Evolutionary conservation across 2,797 vertebrate species (phyloP), one percentile per base, ranked within the genome.

Genomic region (Thaleichthys pacificus): DNA sequence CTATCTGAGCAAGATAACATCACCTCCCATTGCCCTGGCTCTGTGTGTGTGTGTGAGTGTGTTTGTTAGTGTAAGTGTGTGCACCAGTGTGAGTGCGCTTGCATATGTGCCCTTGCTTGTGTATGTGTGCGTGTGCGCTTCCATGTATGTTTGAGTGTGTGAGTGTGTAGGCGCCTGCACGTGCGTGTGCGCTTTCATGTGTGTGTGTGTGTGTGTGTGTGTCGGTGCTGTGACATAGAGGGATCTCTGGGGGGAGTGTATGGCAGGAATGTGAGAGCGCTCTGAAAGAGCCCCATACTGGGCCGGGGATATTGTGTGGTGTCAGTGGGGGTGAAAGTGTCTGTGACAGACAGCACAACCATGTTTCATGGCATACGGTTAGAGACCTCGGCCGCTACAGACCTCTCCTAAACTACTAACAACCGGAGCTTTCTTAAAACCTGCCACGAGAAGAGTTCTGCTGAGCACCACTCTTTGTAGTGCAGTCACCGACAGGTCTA

Each of bases 321-420:
- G 85, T 86, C 89, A 91, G 87, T 88, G 80, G 90, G 91, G 87
- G 90, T 91, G 88, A 91, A 84, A 88, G 83, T 89, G 82, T 84
- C 89, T 89, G 84, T 89, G 88, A 90, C 87, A 91, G 91, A 92
- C 89, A 89, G 90, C 87, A 89, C 87, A 91, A 91, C 88, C 90
- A 90, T 87, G 89, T 90, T 90, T 91, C 87, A 91, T 90, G 86
- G 87, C 89, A 89, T 85, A 86, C 83, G 78, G 87, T 89, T 87
- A 89, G 82, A 88, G 84, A 78, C 84, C 70, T 73, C 78, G 72
- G 81, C 77, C 80, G 68, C 78, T 75, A 72, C 70, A 65, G 69
- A 86, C 81, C 85, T 84, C 87, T 89, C 85, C 85, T 88, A 77
- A 76, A 85, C 79, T 78, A 64, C 66, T 65, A 38, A n/a, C 79